Percentiles rank a stretch among this genome's conserved stretches.
These are phyloP conservation scores for Spheniscus mendiculus DNA, from an alignment of 2,113 vertebrate species.

Conservation along the genomic window DNA sequence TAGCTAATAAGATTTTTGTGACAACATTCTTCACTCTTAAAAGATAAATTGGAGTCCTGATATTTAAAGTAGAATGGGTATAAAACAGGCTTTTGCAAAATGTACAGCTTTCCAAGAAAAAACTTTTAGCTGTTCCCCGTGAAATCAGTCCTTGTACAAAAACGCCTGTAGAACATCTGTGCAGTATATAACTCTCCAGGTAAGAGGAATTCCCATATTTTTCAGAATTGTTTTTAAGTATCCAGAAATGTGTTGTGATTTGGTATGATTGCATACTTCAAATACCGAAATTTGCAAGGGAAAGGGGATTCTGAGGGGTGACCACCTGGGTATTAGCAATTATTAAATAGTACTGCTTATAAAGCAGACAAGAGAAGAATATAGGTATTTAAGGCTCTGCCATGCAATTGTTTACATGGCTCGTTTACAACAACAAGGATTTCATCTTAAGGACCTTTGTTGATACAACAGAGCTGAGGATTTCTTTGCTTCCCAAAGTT, in stretches of 20 bases:
- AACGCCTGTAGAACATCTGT: background rate
- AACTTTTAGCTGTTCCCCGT: background rate
- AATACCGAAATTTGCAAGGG: background rate
- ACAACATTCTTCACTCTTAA: background rate
- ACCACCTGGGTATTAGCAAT: background rate
- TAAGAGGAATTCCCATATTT: background rate
- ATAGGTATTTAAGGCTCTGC: background rate
- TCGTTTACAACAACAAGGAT: background rate
- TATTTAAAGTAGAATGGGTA: background rate
- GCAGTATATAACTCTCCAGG: background rate
- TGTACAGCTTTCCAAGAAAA: background rate
- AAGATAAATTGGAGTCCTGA: background rate
- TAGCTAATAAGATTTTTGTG: background rate
- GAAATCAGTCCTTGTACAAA: background rate
- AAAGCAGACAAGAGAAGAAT: background rate
- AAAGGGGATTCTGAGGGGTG: background rate
- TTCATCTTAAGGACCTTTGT: background rate
- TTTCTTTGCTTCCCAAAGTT: background rate
- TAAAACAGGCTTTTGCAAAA: background rate
- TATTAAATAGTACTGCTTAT: background rate
- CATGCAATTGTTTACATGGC: background rate
- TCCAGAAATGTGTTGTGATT: background rate
- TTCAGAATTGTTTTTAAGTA: background rate
- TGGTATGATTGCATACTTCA: background rate
- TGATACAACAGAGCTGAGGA: background rate